Evolutionary conservation across 2,888 invertebrate genomes (phyloP).

Genomic region (Apotomis turbidana): DNA sequence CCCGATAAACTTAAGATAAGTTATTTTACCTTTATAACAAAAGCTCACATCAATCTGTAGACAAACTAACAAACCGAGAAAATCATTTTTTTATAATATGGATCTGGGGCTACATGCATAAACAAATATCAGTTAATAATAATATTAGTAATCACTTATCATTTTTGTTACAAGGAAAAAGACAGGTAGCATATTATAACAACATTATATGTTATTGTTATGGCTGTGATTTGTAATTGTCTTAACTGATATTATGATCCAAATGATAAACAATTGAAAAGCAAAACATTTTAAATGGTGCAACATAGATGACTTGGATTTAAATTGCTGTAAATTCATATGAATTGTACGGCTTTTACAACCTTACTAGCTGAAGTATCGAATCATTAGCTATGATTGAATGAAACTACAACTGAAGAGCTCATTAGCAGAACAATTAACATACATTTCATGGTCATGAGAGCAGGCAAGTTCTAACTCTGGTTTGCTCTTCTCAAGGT

Average conservation of each 20-base stretch:
- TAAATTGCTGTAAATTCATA: not conserved
- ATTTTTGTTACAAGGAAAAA: not conserved
- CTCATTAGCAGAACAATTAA: slow-evolving; percentile 71
- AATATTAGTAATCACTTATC: not conserved
- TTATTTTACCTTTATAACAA: too few relatives aligned
- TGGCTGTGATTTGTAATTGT: slow-evolving; percentile 7
- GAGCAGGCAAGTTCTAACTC: slow-evolving; percentile 43
- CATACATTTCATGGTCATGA: slow-evolving; percentile 64
- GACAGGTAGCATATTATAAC: not conserved
- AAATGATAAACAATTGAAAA: slow-evolving; percentile 7
- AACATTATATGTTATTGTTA: slow-evolving; percentile 14
- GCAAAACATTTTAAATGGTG: slow-evolving; percentile 19
- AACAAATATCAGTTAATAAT: too few relatives aligned
- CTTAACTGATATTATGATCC: slow-evolving; percentile 9
- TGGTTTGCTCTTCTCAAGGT: slow-evolving; percentile 38
- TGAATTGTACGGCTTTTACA: slow-evolving; percentile 1
- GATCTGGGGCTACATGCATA: too few relatives aligned
- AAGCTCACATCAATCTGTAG: too few relatives aligned
- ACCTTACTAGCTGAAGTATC: slow-evolving; percentile 2
- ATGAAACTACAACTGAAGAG: slow-evolving; percentile 51
- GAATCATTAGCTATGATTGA: slow-evolving; percentile 53
- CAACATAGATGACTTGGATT: not conserved
- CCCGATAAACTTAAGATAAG: too few relatives aligned
- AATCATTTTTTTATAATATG: too few relatives aligned
- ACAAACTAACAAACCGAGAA: too few relatives aligned